Conservation (phyloP, 2,797 vertebrate genomes). For the Anguilla megastoma region DNA sequence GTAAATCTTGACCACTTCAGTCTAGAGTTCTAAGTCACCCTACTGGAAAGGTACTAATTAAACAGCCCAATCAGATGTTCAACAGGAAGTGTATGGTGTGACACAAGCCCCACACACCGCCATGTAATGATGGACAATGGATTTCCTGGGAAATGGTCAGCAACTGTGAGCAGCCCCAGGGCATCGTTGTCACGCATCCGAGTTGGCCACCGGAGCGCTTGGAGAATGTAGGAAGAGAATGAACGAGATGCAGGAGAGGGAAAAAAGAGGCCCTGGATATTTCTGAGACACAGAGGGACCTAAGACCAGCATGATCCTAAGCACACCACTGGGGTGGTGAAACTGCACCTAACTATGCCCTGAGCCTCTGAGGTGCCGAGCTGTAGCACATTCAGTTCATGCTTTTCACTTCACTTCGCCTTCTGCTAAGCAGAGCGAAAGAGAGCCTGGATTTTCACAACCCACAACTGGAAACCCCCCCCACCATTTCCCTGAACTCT, state of each 20-base stretch:
- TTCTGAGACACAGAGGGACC: background rate
- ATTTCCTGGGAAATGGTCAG: background rate
- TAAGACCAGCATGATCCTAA: background rate
- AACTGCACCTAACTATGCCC: background rate
- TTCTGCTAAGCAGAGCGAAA: too few relatives aligned
- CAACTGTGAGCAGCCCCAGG: background rate
- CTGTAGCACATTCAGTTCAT: too few relatives aligned
- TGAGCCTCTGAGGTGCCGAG: background rate
- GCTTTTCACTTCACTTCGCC: too few relatives aligned
- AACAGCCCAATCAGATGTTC: background rate
- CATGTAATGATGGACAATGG: background rate
- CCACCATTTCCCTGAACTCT: too few relatives aligned
- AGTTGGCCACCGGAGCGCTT: background rate
- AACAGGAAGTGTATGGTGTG: background rate
- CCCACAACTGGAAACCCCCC: too few relatives aligned
- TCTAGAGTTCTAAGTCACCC: background rate
- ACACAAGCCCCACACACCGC: background rate
- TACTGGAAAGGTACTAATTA: background rate
- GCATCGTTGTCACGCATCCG: background rate
- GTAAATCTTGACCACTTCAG: background rate
- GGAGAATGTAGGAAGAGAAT: conserved; percentile 14
- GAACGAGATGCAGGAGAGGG: background rate
- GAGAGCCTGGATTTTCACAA: too few relatives aligned
- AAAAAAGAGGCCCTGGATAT: background rate
- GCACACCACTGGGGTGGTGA: background rate